These are phyloP conservation scores for Aplodontia rufa DNA, from an alignment of 2,113 vertebrate species.

Conservation along the genomic window DNA sequence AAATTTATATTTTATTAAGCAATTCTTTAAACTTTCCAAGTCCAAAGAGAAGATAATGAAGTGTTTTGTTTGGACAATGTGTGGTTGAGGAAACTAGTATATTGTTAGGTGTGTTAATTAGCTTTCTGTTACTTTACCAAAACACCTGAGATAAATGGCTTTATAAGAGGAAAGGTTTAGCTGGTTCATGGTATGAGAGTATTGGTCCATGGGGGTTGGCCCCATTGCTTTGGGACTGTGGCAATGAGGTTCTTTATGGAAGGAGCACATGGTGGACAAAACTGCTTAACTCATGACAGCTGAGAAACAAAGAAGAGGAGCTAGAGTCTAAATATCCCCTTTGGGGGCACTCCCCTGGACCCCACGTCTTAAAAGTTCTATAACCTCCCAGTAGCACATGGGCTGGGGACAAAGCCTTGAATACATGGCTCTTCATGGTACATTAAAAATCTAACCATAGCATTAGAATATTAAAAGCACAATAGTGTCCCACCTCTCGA, in stretches of 20 bases:
- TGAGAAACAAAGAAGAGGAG: too few relatives aligned
- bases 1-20: neutral
- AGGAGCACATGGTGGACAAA: too few relatives aligned
- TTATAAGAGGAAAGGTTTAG: neutral
- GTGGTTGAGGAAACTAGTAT: neutral
- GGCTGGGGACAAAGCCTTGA: too few relatives aligned
- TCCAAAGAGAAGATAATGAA: neutral
- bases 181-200: neutral
- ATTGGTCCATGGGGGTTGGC: neutral
- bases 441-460: neutral
- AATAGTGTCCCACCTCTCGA: neutral
- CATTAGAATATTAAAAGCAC: neutral
- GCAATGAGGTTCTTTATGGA: neutral
- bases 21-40: neutral
- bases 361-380: neutral
- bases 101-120: neutral
- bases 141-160: neutral
- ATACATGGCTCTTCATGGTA: neutral
- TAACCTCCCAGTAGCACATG: neutral
- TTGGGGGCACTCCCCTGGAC: too few relatives aligned
- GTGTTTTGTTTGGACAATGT: neutral
- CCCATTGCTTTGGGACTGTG: neutral
- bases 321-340: too few relatives aligned
- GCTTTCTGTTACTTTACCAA: neutral
- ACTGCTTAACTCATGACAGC: too few relatives aligned